Base-by-base conservation (phyloP, 1,140 invertebrate species). In the Leptestheria dahalacensis region DNA sequence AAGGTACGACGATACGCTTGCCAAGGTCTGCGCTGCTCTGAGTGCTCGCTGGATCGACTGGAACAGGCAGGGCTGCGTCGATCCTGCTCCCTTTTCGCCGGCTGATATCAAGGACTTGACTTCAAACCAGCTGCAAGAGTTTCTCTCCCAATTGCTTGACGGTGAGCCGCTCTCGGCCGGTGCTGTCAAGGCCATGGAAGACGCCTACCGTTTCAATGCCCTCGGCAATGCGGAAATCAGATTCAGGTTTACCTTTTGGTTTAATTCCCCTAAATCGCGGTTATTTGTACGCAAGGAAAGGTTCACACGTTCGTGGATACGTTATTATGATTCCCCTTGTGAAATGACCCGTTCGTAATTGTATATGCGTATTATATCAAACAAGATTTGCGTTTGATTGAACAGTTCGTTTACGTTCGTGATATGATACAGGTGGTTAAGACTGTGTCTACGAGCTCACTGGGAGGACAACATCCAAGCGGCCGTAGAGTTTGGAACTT, bases 171-270 rank as follows among this genome's bases (percentile, higher is more conserved):
- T 76, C 10, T 66, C 80, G 0, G 51, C 80, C 1, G 67, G 73
- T 9, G 85, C 84, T 69, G 68, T 91, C 0, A 66, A 79, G 57
- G 66, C 68, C 3, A 73, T 95, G 65, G 78, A 86, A 47, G 68
- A 76, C 9, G 66, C 77, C 0, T 95, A 94, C 69, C 73, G 79
- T 24, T 74, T 94, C 29, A 76, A 79, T 61, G 66, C 66, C 1
- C 75, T 76, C 10, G 79, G 79, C 62, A 95, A 94, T 71, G 74
- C 80, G 2, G 91, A 95, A 75, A 83, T 95, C 57, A 72, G 72
- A 68, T 80, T 79, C 65, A 73, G 70, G 74, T 76, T 68, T 62
- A 63, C 66, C 62, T 65, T 50, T 63, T 49, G 9, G 20, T 1
- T 15, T 57, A n/a, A 18, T 2, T 23, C 15, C 2, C 47, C 58